These are phyloP conservation scores for Plectropomus leopardus DNA, from an alignment of 2,113 vertebrate genomes.

Conservation along the genomic window DNA sequence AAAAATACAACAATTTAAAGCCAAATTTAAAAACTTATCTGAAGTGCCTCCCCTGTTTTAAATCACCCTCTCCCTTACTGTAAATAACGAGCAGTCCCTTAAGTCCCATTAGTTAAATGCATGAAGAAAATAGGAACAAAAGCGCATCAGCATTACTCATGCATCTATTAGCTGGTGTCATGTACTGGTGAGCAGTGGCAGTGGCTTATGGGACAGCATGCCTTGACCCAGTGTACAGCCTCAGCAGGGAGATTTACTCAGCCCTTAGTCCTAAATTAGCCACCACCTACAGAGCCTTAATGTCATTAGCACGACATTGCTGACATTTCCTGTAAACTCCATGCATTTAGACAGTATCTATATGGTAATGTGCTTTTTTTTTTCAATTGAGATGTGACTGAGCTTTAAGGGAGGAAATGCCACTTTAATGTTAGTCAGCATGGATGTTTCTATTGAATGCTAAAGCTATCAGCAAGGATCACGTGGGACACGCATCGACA, in stretches of 20 bases:
- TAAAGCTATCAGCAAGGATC: background rate
- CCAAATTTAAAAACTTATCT: too few species aligned
- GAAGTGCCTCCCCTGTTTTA: too few species aligned
- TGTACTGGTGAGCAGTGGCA: conserved; percentile 26
- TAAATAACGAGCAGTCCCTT: too few species aligned
- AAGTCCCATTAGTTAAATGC: background rate
- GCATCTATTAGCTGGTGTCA: background rate
- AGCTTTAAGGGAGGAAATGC: background rate
- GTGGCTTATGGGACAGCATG: conserved; percentile 48
- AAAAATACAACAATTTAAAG: too few species aligned
- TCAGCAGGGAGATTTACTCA: conserved; percentile 63
- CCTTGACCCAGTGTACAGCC: conserved; percentile 52
- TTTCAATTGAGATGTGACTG: background rate
- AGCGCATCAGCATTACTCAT: background rate
- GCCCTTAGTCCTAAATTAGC: conserved; percentile 73
- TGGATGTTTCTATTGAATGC: background rate
- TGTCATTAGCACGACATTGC: conserved; percentile 68
- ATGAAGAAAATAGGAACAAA: background rate
- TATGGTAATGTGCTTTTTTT: background rate
- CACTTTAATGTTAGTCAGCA: background rate
- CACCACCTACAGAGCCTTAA: conserved; percentile 63
- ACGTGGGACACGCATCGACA: background rate
- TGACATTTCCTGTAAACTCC: conserved; percentile 9
- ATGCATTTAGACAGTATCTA: background rate
- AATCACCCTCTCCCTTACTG: too few species aligned